Conservation (phyloP, 2,888 invertebrate genomes). For the Cheilosia impressa region DNA sequence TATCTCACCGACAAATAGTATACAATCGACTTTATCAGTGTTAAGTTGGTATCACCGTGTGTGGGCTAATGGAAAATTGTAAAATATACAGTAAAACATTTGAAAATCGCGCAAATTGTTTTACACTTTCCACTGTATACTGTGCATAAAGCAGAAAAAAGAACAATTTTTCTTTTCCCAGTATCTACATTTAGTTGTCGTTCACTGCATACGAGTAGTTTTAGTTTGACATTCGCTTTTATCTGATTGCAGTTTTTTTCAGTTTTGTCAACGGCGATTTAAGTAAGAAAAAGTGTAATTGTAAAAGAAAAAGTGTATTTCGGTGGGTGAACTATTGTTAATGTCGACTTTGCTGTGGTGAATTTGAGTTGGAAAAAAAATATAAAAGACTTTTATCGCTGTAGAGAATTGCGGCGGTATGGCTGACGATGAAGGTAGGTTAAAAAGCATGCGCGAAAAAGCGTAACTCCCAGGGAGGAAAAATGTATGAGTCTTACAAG, state of each 20-base stretch:
- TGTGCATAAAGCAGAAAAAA: background rate
- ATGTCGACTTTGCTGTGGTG: conserved; percentile 48
- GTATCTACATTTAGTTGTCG: background rate
- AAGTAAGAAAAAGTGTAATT: conserved; percentile 20
- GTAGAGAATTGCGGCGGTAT: conserved; percentile 41
- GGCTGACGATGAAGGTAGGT: conserved; percentile 65
- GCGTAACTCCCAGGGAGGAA: conserved; percentile 10
- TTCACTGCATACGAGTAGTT: background rate
- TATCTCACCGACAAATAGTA: conserved; percentile 21
- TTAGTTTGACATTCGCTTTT: background rate
- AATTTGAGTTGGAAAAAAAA: conserved; percentile 27
- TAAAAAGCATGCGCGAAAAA: conserved; percentile 62
- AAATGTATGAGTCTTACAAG: conserved; percentile 57
- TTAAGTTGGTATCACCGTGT: background rate
- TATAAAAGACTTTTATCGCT: conserved; percentile 25
- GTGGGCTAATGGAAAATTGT: conserved; percentile 2
- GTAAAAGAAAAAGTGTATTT: conserved; percentile 37
- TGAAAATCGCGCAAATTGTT: conserved; percentile 23
- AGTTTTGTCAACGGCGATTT: conserved; percentile 11
- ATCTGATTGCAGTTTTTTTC: background rate
- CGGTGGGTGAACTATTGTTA: background rate
- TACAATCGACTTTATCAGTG: conserved; percentile 51
- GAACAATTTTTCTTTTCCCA: conserved; percentile 6
- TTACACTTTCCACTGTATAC: conserved; percentile 24
- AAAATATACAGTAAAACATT: conserved; percentile 4